Base-by-base conservation (phyloP, 1,140 invertebrate genomes). In the Drosophila pectinifera region DNA sequence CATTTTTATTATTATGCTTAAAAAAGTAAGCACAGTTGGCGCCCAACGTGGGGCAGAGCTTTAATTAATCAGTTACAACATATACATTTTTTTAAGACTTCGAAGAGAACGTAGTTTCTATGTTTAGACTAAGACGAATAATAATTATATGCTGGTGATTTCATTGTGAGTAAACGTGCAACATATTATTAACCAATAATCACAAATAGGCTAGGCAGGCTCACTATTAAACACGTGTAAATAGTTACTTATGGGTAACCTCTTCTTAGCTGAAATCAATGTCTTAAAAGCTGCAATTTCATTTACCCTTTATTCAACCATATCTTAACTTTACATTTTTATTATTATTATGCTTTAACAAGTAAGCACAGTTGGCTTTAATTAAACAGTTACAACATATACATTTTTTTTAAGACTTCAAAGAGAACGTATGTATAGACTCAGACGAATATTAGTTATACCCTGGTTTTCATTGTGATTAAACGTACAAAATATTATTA, bases 231-330 rank as follows among this genome's bases (percentile, higher is more conserved):
- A n/a, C n/a, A n/a, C n/a, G n/a, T n/a, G n/a, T n/a, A n/a, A n/a
- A n/a, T n/a, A n/a, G n/a, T n/a, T n/a, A n/a, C n/a, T n/a, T n/a
- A n/a, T n/a, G n/a, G n/a, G n/a, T n/a, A n/a, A n/a, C n/a, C n/a
- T n/a, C n/a, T n/a, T n/a, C n/a, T n/a, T n/a, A n/a, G n/a, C n/a
- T n/a, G n/a, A n/a, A n/a, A n/a, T n/a, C n/a, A n/a, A n/a, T n/a
- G n/a, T n/a, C n/a, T n/a, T n/a, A n/a, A n/a, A n/a, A n/a, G 20
- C 61, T n/a, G 1, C 55, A 43, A 43, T 61, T 36, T 62, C 16
- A 59, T 64, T 61, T 45, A 6, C 1, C 10, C 7, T 24, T 0
- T 2, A 14, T 4, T 46, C 4, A 14, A 45, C 6, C 13, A 13
- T 5, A 20, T 5, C 20, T 18, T 18, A 22, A 45, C 2, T 14